Base-by-base conservation (phyloP, 1,140 invertebrate genomes). In the Eupristina koningsbergeri region DNA sequence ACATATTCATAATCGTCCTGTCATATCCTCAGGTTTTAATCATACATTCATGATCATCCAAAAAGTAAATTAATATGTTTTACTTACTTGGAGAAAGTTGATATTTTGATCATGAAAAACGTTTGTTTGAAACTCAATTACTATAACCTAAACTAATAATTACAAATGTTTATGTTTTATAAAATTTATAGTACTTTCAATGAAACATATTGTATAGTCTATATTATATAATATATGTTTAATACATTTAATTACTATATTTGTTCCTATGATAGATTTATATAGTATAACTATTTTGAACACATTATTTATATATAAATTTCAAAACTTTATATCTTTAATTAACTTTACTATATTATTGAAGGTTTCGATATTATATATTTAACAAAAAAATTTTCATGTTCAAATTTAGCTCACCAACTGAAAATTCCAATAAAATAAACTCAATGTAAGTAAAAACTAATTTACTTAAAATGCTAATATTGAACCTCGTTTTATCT, bases 401-500 rank as follows among this genome's bases (percentile, higher is more conserved):
- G 5, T 64, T 15, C 31, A 31, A 79, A 79, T 80, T 50, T 22
- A 69, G 78, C 45, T 31, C 63, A 0, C n/a, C 45, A n/a, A 53
- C 41, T 26, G 39, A 47, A 69, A 69, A 50, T 80, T 36, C 15
- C 39, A 8, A 69, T 50, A 50, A 34, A 69, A 31, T 15, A 45
- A 31, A 2, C 5, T 19, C n/a, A 78, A n/a, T 45, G 39, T 78
- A 78, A 78, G 76, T 78, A 64, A 50, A 77, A 39, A 34, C 45
- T 41, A 71, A 71, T 71, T 71, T 41, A 71, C 39, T 36, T 39
- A 11, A 11, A n/a, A 79, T 8, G 19, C 3, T 67, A 6, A n/a
- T n/a, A n/a, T n/a, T n/a, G n/a, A n/a, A n/a, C n/a, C n/a, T n/a
- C n/a, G n/a, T n/a, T n/a, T n/a, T n/a, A n/a, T n/a, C n/a, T n/a